Evolutionary conservation across 2,113 vertebrate genomes (phyloP).

Genomic region (Brachirus orientalis): DNA sequence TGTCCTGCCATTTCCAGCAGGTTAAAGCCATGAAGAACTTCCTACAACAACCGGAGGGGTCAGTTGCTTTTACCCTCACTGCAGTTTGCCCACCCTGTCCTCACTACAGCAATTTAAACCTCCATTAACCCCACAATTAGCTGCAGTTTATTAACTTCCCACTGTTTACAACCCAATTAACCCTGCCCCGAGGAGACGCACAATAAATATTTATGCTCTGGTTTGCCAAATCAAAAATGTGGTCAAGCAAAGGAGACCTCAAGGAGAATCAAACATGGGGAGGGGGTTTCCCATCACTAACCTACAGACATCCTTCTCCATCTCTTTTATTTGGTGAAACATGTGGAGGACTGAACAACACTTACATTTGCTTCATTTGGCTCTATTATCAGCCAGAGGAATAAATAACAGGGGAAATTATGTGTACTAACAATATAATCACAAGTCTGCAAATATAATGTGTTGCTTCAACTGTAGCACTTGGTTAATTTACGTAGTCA

Average conservation of each 20-base stretch:
- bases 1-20: slow-evolving; percentile 99
- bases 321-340: background rate
- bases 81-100: slow-evolving; percentile 6
- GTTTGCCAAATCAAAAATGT: background rate
- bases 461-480: background rate
- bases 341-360: background rate
- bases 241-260: background rate
- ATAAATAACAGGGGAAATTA: too few species aligned
- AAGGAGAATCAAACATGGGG: background rate
- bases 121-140: slow-evolving; percentile 39
- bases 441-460: background rate
- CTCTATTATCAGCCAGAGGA: background rate
- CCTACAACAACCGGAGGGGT: slow-evolving; percentile 96
- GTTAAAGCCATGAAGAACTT: slow-evolving; percentile 98
- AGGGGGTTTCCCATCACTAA: background rate
- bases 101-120: slow-evolving; percentile 27
- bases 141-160: slow-evolving; percentile 31
- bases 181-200: slow-evolving; percentile 32
- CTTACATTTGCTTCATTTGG: background rate
- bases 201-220: slow-evolving; percentile 15
- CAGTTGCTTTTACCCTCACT: slow-evolving; percentile 68
- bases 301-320: too few species aligned
- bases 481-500: too few species aligned
- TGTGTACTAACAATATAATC: background rate
- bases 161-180: slow-evolving; percentile 60